Conservation (phyloP, 35 echinoderm and acorn worm species). For the Apostichopus japonicus region DNA sequence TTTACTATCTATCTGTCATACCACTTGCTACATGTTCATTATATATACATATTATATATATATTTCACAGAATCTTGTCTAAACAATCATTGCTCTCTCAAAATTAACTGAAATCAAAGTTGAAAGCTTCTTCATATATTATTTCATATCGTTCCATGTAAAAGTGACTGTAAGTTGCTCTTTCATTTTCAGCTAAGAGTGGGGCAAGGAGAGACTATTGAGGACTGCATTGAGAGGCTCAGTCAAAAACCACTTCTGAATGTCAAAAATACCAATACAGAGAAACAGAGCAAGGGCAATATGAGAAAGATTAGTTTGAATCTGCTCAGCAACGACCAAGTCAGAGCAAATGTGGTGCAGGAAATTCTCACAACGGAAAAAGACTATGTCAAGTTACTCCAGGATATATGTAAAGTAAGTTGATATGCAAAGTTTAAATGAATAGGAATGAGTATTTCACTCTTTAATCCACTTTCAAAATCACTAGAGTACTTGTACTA, state of each 20-base stretch:
- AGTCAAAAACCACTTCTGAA: slow-evolving; percentile 45
- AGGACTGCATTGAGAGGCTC: slow-evolving; percentile 85
- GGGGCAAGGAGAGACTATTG: slow-evolving; percentile 91
- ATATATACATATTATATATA: too few relatives aligned
- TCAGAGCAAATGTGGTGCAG: slow-evolving; percentile 87
- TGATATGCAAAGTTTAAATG: neutral
- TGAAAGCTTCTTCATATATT: too few relatives aligned
- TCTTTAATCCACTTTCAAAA: too few relatives aligned
- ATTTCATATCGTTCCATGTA: too few relatives aligned
- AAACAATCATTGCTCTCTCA: too few relatives aligned
- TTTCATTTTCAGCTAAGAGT: slow-evolving; percentile 68
- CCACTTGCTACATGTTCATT: too few relatives aligned
- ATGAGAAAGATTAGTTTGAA: slow-evolving; percentile 85
- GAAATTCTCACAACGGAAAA: slow-evolving; percentile 95
- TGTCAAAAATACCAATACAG: neutral
- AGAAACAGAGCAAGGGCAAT: neutral
- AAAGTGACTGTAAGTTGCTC: too few relatives aligned
- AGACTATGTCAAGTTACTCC: slow-evolving; percentile 83
- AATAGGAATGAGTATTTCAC: too few relatives aligned
- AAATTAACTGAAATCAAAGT: too few relatives aligned
- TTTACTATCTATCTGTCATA: too few relatives aligned
- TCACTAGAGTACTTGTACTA: too few relatives aligned
- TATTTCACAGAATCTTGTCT: too few relatives aligned
- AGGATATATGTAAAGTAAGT: slow-evolving; percentile 90
- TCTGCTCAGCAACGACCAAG: slow-evolving; percentile 95